Base-by-base conservation (phyloP, 2,797 vertebrate genomes). In the Pangasius djambal region DNA sequence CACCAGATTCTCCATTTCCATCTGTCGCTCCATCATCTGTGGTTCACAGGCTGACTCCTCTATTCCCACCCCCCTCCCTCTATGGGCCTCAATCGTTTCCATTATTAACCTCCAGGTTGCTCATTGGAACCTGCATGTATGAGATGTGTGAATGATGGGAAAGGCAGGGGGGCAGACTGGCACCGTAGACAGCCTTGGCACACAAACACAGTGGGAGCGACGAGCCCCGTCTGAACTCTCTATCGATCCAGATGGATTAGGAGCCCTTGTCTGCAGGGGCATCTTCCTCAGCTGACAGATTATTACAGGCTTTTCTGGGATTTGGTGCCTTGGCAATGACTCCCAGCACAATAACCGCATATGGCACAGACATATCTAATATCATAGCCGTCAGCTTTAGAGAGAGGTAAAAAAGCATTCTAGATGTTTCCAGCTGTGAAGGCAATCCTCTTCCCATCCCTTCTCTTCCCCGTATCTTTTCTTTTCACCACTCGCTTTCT, bases 171-270 rank as follows among this genome's bases (percentile, higher is more conserved):
- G 48, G 6, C 61, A 65, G 61, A 31, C 40, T 18, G 61, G 8
- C 61, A 61, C 16, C 9, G n/a, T 57, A 88, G n/a, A 48, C 81
- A 31, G 84, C 69, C 65, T 82, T 79, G 69, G 59, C 87, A 85
- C 86, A 86, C 34, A 48, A 85, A 84, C 79, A 84, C 65, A 87
- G 86, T 84, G 89, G 90, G 91, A 90, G 83, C 87, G 87, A 79
- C 77, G 31, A 91, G 92, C 92, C 88, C 88, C 89, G 92, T 91
- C 89, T 86, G 90, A 93, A 94, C 90, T 92, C 89, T 90, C 94
- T 94, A 96, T 96, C 96, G 96, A 96, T 96, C 96, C 93, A 72
- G 93, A 94, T 94, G 96, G 96, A 96, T 97, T 96, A 96, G 94
- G 92, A 94, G 91, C 90, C 91, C 94, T 95, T 96, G 95, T 96